Evolutionary conservation across 2,888 invertebrate genomes (phyloP), one percentile per base, ranked within the genome.

Genomic region (Tetrapedia diversipes): DNA sequence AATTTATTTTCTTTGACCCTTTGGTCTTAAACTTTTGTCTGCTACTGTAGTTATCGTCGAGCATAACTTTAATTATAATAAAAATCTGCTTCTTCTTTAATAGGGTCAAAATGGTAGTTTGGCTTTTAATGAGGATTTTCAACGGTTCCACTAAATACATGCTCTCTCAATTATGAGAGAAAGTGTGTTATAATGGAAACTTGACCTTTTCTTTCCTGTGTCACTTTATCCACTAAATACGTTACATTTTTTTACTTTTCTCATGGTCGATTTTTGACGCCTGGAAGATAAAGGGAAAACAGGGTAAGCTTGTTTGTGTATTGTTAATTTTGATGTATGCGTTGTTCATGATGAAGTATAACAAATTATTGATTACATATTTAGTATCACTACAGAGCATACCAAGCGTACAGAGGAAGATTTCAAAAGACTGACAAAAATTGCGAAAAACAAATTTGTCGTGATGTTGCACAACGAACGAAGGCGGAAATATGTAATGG

Each of bases 101-200:
- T 22, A 27, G 16, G 24, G 47, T 60, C 49, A 14, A 75, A 49
- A 56, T 22, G 47, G 22, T 51, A 61, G n/a, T 45, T 68, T 47
- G 24, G 22, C 29, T 16, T 51, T 69, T 72, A 77, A 80, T 63
- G 53, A 69, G 54, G 19, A 59, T 57, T 77, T 81, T 77, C 32
- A 71, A 60, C 39, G 39, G 37, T 68, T 60, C 60, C 11, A 19
- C 39, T 81, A 66, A 57, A 41, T 65, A 66, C 32, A 22, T 53
- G 60, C 27, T 73, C 41, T 49, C 22, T 60, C 54, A 75, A 81
- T 81, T 78, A 41, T 43, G 43, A 75, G 81, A 81, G 82, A 81
- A 81, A 81, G 71, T 41, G 68, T 29, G 57, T 39, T 71, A 77
- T 66, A 65, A 43, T 65, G 59, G 67, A 64, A 70, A 81, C 53